Evolutionary conservation across 2,797 vertebrate genomes (phyloP).

Genomic region (Phoebastria nigripes): DNA sequence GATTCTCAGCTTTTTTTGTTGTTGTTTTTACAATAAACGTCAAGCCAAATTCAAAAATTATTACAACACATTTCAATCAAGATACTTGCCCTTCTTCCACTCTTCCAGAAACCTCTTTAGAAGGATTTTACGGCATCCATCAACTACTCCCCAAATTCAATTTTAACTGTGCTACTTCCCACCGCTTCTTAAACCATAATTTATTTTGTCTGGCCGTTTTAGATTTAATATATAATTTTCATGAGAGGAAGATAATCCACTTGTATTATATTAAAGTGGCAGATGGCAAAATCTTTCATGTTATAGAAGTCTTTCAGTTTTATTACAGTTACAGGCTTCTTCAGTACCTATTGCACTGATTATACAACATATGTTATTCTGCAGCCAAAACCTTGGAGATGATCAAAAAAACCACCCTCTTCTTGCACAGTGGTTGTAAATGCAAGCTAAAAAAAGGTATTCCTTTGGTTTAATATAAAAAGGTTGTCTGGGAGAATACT

Average conservation of each 20-base stretch:
- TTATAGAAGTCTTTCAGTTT: slow-evolving; percentile 5
- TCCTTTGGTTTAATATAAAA: not conserved
- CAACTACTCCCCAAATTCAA: not conserved
- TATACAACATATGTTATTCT: not conserved
- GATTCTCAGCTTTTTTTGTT: not conserved
- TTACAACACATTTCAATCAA: slow-evolving; percentile 29
- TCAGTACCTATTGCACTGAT: not conserved
- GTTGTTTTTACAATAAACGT: not conserved
- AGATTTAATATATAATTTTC: slow-evolving; percentile 44
- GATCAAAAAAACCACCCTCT: not conserved
- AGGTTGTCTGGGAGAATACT: not conserved
- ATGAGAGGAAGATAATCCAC: slow-evolving; percentile 42
- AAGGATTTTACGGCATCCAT: not conserved
- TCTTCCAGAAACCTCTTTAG: slow-evolving; percentile 2
- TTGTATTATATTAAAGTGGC: slow-evolving; percentile 24
- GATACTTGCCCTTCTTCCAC: not conserved
- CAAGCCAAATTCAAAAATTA: slow-evolving; percentile 23
- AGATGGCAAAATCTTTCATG: slow-evolving; percentile 49
- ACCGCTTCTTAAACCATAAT: not conserved
- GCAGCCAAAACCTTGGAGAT: not conserved
- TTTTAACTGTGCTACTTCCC: not conserved
- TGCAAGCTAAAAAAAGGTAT: not conserved
- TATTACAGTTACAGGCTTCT: slow-evolving; percentile 3
- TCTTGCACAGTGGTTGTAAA: not conserved
- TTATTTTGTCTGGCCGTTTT: slow-evolving; percentile 10